Evolutionary conservation across 2,113 vertebrate species (phyloP), one percentile per base, ranked within the genome.

Genomic region (Siphamia tubifer): DNA sequence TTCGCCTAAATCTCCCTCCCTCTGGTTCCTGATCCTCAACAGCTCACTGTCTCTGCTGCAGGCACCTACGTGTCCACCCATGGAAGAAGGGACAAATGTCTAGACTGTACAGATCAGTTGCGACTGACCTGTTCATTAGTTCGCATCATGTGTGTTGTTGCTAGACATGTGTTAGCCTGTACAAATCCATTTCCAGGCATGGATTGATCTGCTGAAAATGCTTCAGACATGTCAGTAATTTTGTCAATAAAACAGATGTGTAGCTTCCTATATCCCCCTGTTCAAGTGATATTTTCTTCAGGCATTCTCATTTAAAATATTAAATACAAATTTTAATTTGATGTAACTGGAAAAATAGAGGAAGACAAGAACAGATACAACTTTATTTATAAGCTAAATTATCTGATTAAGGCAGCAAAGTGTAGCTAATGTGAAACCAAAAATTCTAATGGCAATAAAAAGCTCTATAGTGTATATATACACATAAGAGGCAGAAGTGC

Each of bases 41-140:
- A 19, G 49, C 43, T 56, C 68, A 55, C 43, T 1, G 1, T 56
- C 68, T 81, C 12, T 17, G 53, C 63, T 74, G 71, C 74, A 67
- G 62, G 48, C 60, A 55, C n/a, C 34, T 8, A 55, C 12, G 28
- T 13, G 56, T 68, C 58, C 34, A 61, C 45, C 51, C 67, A 54
- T 21, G 19, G 31, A 74, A 67, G 34, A 73, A 30, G 13, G 39
- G 36, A 67, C 35, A 66, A 52, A 77, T 48, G 77, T 81, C 76
- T 55, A 63, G 55, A 78, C 52, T 24, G 27, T 28, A 78, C 36
- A 73, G 57, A 67, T 66, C 52, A 70, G 43, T 52, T 65, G 20
- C 27, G 49, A 16, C 49, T 47, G 75, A 69, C 58, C 69, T 53
- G 58, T 36, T 83, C 47, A 44, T 79, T 76, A 53, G 39, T 62